Conservation (phyloP, 2,888 invertebrate species). For the Eumacrocentrus americanus region DNA sequence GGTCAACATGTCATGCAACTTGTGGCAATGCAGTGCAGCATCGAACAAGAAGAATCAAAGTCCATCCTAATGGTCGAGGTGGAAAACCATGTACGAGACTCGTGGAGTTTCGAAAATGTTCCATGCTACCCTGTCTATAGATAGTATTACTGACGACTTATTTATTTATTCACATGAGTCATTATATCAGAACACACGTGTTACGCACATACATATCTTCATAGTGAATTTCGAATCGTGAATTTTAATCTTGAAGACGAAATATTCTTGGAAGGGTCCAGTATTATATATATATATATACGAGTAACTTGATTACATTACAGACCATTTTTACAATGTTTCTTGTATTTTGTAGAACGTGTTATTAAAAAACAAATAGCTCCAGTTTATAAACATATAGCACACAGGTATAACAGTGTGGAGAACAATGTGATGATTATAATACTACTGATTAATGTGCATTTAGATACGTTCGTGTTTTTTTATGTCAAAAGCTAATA, state of each 20-base stretch:
- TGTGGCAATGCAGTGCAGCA: constrained; percentile 81
- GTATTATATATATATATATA: constrained; percentile 28
- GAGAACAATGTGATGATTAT: not conserved
- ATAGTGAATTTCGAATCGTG: constrained; percentile 8
- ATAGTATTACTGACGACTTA: constrained; percentile 1
- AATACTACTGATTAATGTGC: not conserved
- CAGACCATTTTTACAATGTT: constrained; percentile 5
- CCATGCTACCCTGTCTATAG: constrained; percentile 29
- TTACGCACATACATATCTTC: constrained; percentile 6
- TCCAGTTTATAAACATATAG: not conserved
- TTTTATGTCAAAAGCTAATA: too few species aligned
- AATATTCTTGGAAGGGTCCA: constrained; percentile 26
- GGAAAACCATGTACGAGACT: constrained; percentile 56
- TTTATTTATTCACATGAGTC: constrained; percentile 2
- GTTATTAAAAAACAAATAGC: not conserved
- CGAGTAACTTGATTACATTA: constrained; percentile 11
- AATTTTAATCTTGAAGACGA: constrained; percentile 10
- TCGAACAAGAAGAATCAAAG: constrained; percentile 70
- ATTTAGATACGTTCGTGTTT: not conserved
- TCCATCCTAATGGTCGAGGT: constrained; percentile 48
- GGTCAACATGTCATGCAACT: constrained; percentile 87
- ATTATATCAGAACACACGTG: not conserved
- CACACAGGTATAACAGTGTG: not conserved
- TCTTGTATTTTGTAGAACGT: constrained; percentile 6
- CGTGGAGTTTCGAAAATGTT: constrained; percentile 51